phyloP scores from a whole-genome alignment of 37 sponge, comb jelly and placozoan species.

The Halisarca cf. caerulea region DNA sequence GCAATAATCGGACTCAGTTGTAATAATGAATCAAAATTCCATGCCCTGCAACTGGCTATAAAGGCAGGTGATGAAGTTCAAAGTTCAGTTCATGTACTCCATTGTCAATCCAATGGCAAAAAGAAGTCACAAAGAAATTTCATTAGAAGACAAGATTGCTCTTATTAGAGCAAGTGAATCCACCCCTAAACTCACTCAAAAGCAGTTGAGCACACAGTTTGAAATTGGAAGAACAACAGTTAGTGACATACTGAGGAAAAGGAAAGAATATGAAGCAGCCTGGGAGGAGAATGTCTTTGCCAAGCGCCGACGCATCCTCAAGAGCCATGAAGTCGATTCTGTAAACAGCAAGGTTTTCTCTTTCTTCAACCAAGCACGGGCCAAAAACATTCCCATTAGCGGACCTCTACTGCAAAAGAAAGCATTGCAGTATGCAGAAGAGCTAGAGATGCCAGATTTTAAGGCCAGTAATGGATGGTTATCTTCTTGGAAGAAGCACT shows the following conservation, averaged over 20 bases:
- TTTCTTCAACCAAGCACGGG: neutral
- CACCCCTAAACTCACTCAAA: neutral
- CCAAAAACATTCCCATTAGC: constrained; percentile 3
- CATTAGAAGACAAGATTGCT: neutral
- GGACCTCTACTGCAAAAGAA: constrained; percentile 20
- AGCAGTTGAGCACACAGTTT: neutral
- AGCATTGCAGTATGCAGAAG: constrained; percentile 16
- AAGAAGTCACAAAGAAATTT: constrained; percentile 3
- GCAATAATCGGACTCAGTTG: no score
- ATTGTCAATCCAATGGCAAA: neutral
- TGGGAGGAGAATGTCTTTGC: constrained; percentile 7
- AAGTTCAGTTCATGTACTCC: no score
- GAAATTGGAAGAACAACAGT: neutral
- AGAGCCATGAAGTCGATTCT: neutral
- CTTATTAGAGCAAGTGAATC: constrained; percentile 10
- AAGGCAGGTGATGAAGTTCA: no score
- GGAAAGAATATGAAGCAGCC: neutral
- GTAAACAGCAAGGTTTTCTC: neutral
- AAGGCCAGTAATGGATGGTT: constrained; percentile 31
- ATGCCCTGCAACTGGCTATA: no score
- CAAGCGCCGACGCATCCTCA: neutral
- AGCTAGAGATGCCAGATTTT: neutral
- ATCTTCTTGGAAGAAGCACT: neutral
- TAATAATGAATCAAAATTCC: no score
- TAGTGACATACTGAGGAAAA: neutral